Evolutionary conservation across 2,888 invertebrate genomes (phyloP).

Genomic region (Ommatoiulus sabulosus): DNA sequence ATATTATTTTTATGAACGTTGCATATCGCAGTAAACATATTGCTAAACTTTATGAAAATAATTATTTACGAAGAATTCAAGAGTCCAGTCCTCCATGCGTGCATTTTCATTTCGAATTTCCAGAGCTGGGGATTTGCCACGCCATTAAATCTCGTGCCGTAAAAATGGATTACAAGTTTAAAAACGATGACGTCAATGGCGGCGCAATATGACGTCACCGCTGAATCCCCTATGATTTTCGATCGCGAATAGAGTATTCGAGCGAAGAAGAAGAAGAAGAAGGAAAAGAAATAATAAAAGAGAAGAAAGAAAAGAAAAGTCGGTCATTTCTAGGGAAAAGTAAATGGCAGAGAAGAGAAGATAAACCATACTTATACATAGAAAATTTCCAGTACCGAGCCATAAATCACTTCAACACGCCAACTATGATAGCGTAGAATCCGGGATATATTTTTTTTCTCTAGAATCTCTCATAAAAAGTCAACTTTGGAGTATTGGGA

Average conservation of each 20-base stretch:
- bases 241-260: not conserved
- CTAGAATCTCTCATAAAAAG: conserved; percentile 40
- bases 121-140: not conserved
- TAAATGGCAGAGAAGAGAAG: conserved; percentile 36
- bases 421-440: conserved; percentile 6
- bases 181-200: not conserved
- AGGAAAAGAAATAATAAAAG: conserved; percentile 13
- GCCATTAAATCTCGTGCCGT: not conserved
- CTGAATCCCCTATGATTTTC: conserved; percentile 12
- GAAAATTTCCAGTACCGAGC: conserved; percentile 3
- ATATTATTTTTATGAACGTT: too few relatives aligned
- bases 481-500: conserved; percentile 31
- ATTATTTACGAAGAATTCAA: not conserved
- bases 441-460: not conserved
- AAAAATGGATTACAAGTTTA: not conserved
- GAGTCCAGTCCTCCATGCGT: not conserved
- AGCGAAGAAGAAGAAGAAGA: not conserved
- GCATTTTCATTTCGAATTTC: not conserved
- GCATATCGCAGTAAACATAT: not conserved
- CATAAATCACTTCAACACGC: conserved; percentile 33
- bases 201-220: not conserved
- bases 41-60: not conserved
- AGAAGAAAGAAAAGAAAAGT: conserved; percentile 24
- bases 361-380: conserved; percentile 27
- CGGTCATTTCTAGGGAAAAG: conserved; percentile 36